phyloP scores from a whole-genome alignment of 1,140 invertebrate species.

The Aphelinus certus region DNA sequence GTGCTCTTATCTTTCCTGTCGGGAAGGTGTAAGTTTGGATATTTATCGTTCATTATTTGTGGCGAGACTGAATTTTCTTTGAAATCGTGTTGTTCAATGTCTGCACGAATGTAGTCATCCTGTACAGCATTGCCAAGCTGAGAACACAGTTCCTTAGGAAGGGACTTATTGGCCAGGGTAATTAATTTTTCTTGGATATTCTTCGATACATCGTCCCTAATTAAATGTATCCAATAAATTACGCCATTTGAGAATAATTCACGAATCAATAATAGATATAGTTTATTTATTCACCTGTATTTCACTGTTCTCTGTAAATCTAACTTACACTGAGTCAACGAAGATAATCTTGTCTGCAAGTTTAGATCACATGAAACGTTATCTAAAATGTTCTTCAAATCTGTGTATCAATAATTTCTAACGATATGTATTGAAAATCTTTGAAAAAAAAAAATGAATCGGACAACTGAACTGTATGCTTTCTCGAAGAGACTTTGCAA shows the following conservation, averaged over 20 bases:
- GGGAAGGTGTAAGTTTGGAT: constrained; percentile 1
- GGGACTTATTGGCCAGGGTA: background rate
- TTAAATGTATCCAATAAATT: background rate
- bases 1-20: background rate
- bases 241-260: background rate
- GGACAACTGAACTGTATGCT: too few species aligned
- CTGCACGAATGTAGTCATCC: constrained; percentile 1
- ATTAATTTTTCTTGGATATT: background rate
- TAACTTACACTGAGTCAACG: constrained; percentile 1
- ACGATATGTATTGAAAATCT: too few species aligned
- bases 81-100: background rate
- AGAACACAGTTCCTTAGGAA: background rate
- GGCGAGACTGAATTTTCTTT: background rate
- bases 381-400: too few species aligned
- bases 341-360: background rate
- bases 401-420: too few species aligned
- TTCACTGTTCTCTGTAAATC: background rate
- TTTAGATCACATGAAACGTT: too few species aligned
- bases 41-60: background rate
- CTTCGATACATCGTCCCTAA: background rate
- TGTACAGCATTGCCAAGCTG: background rate
- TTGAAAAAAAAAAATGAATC: too few species aligned
- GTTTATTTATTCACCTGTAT: constrained; percentile 3
- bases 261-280: background rate
- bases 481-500: too few species aligned